Percentiles rank a stretch among this genome's conserved stretches.
Evolutionary conservation across 2,113 vertebrate genomes (phyloP).

Genomic region (Semnopithecus entellus): DNA sequence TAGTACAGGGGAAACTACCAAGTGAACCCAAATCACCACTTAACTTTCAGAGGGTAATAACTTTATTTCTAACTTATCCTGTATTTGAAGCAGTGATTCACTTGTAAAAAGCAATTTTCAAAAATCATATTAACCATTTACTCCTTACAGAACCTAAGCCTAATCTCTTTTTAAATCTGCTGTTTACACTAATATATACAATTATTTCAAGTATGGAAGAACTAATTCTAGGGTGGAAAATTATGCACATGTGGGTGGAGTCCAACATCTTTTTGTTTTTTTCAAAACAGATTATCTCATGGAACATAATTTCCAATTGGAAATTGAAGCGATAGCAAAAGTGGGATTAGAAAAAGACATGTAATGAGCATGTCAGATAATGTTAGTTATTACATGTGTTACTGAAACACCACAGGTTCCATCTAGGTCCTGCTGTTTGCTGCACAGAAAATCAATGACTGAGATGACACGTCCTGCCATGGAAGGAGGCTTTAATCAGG

Average conservation of each 20-base stretch:
- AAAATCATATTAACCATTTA: constrained; percentile 10
- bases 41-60: neutral
- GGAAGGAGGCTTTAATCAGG: too few relatives aligned
- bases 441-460: too few relatives aligned
- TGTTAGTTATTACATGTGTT: neutral
- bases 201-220: constrained; percentile 59
- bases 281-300: constrained; percentile 39
- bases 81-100: neutral
- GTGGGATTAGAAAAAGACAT: neutral
- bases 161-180: constrained; percentile 43
- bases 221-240: neutral
- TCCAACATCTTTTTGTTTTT: neutral
- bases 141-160: neutral
- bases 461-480: too few relatives aligned
- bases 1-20: neutral
- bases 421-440: too few relatives aligned
- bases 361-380: neutral
- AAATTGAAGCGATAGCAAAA: constrained; percentile 24
- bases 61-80: neutral
- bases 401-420: too few relatives aligned
- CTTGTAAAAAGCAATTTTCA: neutral
- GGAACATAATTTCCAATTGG: neutral
- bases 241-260: neutral
- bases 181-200: constrained; percentile 18
- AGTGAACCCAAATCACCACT: neutral